Evolutionary conservation across 2,888 invertebrate species (phyloP), one percentile per base, ranked within the genome.

Genomic region (Graphium colonna): DNA sequence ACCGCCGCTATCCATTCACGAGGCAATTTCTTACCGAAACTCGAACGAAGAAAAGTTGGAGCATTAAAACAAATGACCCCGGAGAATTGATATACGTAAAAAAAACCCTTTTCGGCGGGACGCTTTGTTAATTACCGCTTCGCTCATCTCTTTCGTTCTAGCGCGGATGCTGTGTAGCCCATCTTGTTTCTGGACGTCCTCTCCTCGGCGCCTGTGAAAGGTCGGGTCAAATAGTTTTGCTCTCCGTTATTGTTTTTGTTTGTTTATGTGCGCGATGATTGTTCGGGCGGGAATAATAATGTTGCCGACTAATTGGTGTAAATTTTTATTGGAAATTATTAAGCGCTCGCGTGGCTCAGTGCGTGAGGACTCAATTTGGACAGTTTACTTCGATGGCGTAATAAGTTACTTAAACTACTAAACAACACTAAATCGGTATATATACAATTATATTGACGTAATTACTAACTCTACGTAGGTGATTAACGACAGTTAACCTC

Each of bases 271-370:
- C 54, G 67, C 64, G 82, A 77, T 82, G 86, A 85, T 86, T 83
- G 79, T 73, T 74, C 68, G 75, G 36, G 68, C 69, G 61, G 71
- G 87, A 83, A 88, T 87, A 85, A 88, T 76, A 84, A 84, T 83
- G 82, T 84, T 87, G 62, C 59, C 67, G 73, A 77, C 84, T 86
- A 87, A 88, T 88, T 86, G 85, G 79, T 85, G 82, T 83, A 83
- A 79, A 82, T 77, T 82, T 82, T 82, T 83, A 86, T 87, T 88
- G 75, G 81, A 80, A 84, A 82, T 75, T 77, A 84, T 70, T 62
- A 61, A 43, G n/a, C 12, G n/a, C 15, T n/a, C n/a, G n/a, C 17
- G n/a, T 44, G 43, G 7, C 2, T 26, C 12, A 15, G 12, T 48
- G 39, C 42, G 12, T 31, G 26, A 57, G 18, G 49, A 41, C 45